Evolutionary conservation across 2,797 vertebrate species (phyloP), one percentile per base, ranked within the genome.

Genomic region (Protosalanx chinensis): DNA sequence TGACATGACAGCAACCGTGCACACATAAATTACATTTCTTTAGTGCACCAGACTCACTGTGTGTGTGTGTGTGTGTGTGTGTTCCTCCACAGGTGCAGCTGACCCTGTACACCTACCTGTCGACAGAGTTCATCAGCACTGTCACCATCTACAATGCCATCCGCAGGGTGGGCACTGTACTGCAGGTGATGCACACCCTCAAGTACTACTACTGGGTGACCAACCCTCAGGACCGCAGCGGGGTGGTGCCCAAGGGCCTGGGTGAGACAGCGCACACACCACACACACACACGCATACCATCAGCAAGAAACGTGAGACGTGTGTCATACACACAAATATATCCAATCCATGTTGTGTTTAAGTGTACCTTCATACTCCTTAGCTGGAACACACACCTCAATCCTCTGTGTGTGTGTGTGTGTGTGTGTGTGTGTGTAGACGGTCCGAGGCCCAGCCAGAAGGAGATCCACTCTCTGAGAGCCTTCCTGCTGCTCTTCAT

Each of bases 121-220:
- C 98, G 0, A 97, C 97, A 0, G 98, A 99, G 86, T 99, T 99
- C 87, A 93, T 99, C 84, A 94, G 95, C 85, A 97, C 96, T 3
- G 96, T 96, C 70, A 97, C 94, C 79, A 98, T 99, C 73, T 99
- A 98, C 71, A 98, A 97, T 56, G 93, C 96, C 41, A 91, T 99
- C 70, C 94, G 97, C 37, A 92, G 98, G 73, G 96, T 98, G 69
- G 96, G 96, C 35, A 99, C 98, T 0, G 96, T 99, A 37, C 95
- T 98, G 20, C 91, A 98, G 85, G 91, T 98, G 87, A 96, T 98
- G 95, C 97, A 99, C 72, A 96, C 96, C 1, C 91, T 99, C 0
- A 99, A 99, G 82, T 98, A 95, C 88, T 99, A 95, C 86, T 99
- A 98, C 86, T 99, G 98, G 98, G 92, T 96, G 10, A 85, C 94